phyloP scores from a whole-genome alignment of 2,113 vertebrate species.

The Catharus bicknelli region DNA sequence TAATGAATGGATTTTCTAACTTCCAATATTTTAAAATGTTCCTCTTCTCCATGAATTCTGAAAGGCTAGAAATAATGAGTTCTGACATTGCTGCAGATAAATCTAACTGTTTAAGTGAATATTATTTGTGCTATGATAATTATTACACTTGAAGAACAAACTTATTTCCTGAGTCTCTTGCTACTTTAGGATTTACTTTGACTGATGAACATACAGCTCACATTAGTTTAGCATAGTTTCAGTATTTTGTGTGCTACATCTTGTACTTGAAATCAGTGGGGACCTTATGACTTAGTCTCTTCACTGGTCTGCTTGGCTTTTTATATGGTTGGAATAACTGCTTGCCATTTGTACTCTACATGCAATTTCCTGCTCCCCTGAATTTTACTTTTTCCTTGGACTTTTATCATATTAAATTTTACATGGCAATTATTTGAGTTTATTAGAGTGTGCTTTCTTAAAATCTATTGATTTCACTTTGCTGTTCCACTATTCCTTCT shows the following conservation, averaged over 20 bases:
- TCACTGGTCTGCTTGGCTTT: not conserved
- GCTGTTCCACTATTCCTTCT: not conserved
- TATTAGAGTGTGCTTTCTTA: not conserved
- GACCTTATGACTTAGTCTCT: not conserved
- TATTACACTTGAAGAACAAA: not conserved
- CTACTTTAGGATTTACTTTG: not conserved
- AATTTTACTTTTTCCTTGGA: not conserved
- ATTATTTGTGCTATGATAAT: not conserved
- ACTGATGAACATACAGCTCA: not conserved
- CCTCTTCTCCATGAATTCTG: not conserved
- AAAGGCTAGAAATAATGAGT: not conserved
- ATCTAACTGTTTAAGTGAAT: not conserved
- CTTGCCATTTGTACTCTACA: not conserved
- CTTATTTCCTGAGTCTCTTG: not conserved
- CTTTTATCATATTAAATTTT: not conserved
- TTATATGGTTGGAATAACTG: not conserved
- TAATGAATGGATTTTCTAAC: not conserved
- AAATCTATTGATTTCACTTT: not conserved
- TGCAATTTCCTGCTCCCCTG: not conserved
- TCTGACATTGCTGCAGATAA: not conserved
- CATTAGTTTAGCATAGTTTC: not conserved
- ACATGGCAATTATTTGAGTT: not conserved
- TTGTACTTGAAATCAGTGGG: not conserved
- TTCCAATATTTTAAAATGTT: not conserved
- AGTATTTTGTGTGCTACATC: not conserved